Percentiles rank a stretch among this genome's conserved stretches.
phyloP scores from a whole-genome alignment of 2,888 invertebrate species.

The Diaperis boleti region DNA sequence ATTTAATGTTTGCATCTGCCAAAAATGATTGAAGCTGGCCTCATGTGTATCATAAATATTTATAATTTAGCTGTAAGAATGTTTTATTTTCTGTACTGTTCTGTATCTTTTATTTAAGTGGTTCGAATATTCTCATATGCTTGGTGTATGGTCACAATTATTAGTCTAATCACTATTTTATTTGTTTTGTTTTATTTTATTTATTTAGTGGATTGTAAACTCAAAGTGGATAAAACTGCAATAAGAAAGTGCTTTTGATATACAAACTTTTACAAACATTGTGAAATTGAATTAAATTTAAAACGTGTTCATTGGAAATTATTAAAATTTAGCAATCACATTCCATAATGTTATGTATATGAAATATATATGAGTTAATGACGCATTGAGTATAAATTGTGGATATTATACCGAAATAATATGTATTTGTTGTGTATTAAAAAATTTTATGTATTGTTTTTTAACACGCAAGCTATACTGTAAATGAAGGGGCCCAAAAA shows the following conservation, averaged over 20 bases:
- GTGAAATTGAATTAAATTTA: slow-evolving; percentile 39
- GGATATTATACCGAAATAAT: slow-evolving; percentile 40
- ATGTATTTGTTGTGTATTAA: slow-evolving; percentile 54
- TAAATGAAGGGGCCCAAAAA: slow-evolving; percentile 51
- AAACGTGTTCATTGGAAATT: slow-evolving; percentile 50
- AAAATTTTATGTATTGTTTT: slow-evolving; percentile 55
- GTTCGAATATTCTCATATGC: slow-evolving; percentile 46
- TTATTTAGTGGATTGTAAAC: slow-evolving; percentile 43
- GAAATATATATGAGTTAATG: slow-evolving; percentile 30
- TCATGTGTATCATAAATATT: slow-evolving; percentile 46
- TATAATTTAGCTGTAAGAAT: slow-evolving; percentile 35
- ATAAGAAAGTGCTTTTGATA: slow-evolving; percentile 40
- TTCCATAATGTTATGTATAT: slow-evolving; percentile 44
- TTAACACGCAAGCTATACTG: slow-evolving; percentile 49
- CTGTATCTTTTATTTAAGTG: slow-evolving; percentile 32
- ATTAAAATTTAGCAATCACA: slow-evolving; percentile 41
- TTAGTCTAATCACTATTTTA: slow-evolving; percentile 44
- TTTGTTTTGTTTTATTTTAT: slow-evolving; percentile 48
- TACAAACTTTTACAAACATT: slow-evolving; percentile 9
- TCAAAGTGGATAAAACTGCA: slow-evolving; percentile 38
- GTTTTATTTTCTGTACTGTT: slow-evolving; percentile 23
- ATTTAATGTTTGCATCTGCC: slow-evolving; percentile 40
- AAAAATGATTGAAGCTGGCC: slow-evolving; percentile 43
- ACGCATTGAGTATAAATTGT: slow-evolving; percentile 35
- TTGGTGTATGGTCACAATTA: slow-evolving; percentile 57